These are phyloP conservation scores for Cantharis rufa DNA, from an alignment of 2,888 invertebrate genomes.

Conservation along the genomic window DNA sequence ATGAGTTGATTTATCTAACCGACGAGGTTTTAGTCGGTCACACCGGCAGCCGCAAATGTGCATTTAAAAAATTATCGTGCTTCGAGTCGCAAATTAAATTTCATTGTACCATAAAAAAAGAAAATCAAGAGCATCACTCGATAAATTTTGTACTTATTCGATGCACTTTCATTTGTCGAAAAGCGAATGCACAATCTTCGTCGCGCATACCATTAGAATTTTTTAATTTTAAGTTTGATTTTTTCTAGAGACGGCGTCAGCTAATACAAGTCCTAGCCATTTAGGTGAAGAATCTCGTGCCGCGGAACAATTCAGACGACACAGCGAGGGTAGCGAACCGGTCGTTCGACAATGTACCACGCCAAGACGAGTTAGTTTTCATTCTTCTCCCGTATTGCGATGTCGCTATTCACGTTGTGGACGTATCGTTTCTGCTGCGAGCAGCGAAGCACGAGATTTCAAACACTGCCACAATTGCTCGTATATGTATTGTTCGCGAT, in stretches of 20 bases:
- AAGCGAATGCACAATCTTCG: constrained; percentile 51
- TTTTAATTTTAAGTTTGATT: constrained; percentile 45
- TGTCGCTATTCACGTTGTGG: constrained; percentile 35
- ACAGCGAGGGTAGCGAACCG: constrained; percentile 68
- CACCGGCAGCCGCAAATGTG: not conserved
- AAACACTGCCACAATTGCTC: constrained; percentile 96
- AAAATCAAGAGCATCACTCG: not conserved
- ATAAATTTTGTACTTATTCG: not conserved
- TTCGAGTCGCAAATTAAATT: too few species aligned
- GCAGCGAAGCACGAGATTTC: constrained; percentile 80
- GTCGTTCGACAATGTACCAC: constrained; percentile 41
- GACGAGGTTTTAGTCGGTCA: not conserved
- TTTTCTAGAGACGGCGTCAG: constrained; percentile 56
- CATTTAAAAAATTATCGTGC: not conserved
- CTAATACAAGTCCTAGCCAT: constrained; percentile 55
- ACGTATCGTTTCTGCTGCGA: constrained; percentile 48
- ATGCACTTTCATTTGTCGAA: constrained; percentile 49
- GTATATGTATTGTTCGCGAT: constrained; percentile 90
- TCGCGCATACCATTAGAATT: not conserved
- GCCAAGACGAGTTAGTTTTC: constrained; percentile 67
- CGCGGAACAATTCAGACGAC: constrained; percentile 59
- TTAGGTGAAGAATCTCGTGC: constrained; percentile 38
- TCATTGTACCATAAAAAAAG: too few species aligned
- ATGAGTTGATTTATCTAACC: too few species aligned
- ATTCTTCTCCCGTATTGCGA: constrained; percentile 58